phyloP scores from a whole-genome alignment of 2,888 invertebrate genomes.

The Polyommatus iphigenia region DNA sequence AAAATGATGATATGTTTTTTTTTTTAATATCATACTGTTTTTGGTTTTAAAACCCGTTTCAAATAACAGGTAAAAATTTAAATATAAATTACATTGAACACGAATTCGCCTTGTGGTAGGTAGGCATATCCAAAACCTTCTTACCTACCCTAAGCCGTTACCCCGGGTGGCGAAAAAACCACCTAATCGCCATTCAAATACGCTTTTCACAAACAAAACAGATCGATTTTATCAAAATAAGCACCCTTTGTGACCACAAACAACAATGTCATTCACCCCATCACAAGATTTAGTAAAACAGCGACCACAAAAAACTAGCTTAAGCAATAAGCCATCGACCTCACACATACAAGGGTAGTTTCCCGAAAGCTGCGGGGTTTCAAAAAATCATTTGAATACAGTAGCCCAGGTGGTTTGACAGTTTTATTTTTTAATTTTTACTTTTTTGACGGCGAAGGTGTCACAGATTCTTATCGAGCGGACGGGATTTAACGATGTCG shows the following conservation, averaged over 20 bases:
- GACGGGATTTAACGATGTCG: conserved; percentile 75
- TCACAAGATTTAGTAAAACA: conserved; percentile 39
- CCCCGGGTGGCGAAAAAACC: neutral
- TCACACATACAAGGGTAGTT: conserved; percentile 64
- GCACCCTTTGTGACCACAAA: conserved; percentile 50
- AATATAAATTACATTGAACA: neutral
- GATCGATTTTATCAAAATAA: conserved; percentile 49
- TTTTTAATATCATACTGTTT: neutral
- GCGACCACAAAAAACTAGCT: conserved; percentile 50
- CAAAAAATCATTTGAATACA: conserved; percentile 72
- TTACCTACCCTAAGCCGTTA: neutral
- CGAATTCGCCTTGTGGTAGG: no score
- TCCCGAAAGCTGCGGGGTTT: conserved; percentile 62
- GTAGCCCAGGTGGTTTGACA: conserved; percentile 65
- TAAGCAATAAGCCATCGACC: conserved; percentile 57
- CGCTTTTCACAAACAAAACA: conserved; percentile 31
- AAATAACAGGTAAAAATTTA: neutral
- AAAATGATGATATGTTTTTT: no score
- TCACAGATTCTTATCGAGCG: conserved; percentile 76
- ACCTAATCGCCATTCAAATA: conserved; percentile 22
- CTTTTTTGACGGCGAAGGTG: conserved; percentile 57
- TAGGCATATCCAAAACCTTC: neutral
- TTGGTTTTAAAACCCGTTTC: neutral
- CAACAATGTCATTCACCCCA: conserved; percentile 56
- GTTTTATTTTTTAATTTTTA: conserved; percentile 48